Evolutionary conservation across 2,113 vertebrate species (phyloP).

Genomic region (Micronisus gabar): DNA sequence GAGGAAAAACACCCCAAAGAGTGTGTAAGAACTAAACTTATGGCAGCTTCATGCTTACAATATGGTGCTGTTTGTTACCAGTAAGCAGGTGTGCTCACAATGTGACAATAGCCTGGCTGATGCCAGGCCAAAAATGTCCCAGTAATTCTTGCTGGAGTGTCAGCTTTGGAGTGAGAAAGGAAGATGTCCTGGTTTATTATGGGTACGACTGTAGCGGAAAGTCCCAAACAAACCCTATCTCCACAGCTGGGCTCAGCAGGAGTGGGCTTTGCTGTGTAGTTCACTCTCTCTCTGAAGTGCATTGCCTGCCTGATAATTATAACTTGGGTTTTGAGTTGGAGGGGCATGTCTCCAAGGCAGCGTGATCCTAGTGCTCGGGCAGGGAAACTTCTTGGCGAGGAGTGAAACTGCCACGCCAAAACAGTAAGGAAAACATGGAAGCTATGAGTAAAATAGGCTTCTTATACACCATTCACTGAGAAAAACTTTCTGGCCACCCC

Average conservation of each 20-base stretch:
- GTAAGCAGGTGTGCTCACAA: slow-evolving; percentile 34
- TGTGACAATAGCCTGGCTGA: not conserved
- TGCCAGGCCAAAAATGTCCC: not conserved
- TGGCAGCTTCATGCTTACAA: not conserved
- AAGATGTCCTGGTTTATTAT: not conserved
- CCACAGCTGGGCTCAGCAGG: slow-evolving; percentile 58
- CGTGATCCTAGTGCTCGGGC: not conserved
- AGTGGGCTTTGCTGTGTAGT: not conserved
- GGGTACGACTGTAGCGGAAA: not conserved
- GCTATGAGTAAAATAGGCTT: not conserved
- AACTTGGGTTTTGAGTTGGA: not conserved
- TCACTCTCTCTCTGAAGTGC: not conserved
- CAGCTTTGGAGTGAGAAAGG: not conserved
- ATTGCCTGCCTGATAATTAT: not conserved
- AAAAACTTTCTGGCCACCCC: not conserved
- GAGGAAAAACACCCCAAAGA: not conserved
- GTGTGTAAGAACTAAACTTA: not conserved
- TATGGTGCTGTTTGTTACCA: not conserved
- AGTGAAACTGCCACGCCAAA: not conserved
- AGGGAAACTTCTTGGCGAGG: not conserved
- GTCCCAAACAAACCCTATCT: not conserved
- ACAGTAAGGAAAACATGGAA: not conserved
- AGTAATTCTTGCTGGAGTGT: not conserved
- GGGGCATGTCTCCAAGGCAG: not conserved
- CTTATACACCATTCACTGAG: not conserved